A percentile compares a stretch with the other conserved stretches of the same genome.
Evolutionary conservation across 2,797 vertebrate species (phyloP).

Genomic region (Sandelia bainsii): DNA sequence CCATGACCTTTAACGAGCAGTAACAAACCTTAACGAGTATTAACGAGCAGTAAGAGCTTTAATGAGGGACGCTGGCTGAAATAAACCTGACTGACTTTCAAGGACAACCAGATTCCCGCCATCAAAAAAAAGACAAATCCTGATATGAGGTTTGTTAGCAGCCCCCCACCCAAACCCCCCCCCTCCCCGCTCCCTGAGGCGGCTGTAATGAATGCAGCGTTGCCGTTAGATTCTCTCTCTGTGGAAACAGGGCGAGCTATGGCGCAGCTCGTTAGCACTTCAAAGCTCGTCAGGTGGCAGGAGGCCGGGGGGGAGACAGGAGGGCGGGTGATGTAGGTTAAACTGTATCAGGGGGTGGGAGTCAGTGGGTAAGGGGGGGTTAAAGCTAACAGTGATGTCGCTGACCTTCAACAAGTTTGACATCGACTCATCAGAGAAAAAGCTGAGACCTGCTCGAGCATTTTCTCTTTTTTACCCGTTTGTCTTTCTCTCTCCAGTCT

Average conservation of each 20-base stretch:
- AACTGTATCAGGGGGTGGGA: constrained; percentile 10
- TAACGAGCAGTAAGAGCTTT: neutral
- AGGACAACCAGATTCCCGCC: neutral
- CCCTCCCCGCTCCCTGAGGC: constrained; percentile 2
- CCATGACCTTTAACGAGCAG: neutral
- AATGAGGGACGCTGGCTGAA: neutral
- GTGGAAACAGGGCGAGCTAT: constrained; percentile 20
- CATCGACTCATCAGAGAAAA: constrained; percentile 17
- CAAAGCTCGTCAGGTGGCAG: constrained; percentile 57
- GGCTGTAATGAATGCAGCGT: constrained; percentile 13
- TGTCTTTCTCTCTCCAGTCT: neutral
- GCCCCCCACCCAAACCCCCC: neutral
- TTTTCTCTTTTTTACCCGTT: neutral
- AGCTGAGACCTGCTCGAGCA: constrained; percentile 13
- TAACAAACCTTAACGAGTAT: constrained; percentile 7
- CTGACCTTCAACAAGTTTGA: constrained; percentile 59
- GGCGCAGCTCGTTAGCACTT: constrained; percentile 51
- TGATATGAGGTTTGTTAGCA: neutral
- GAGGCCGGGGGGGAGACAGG: neutral
- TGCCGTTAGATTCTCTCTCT: constrained; percentile 3
- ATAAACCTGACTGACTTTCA: neutral
- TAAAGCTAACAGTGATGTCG: constrained; percentile 16
- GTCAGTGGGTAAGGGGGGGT: neutral
- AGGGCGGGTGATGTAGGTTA: constrained; percentile 14
- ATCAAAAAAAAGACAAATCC: neutral